Evolutionary conservation across 2,797 vertebrate genomes (phyloP).

Genomic region (Hyperoplus lanceolatus): DNA sequence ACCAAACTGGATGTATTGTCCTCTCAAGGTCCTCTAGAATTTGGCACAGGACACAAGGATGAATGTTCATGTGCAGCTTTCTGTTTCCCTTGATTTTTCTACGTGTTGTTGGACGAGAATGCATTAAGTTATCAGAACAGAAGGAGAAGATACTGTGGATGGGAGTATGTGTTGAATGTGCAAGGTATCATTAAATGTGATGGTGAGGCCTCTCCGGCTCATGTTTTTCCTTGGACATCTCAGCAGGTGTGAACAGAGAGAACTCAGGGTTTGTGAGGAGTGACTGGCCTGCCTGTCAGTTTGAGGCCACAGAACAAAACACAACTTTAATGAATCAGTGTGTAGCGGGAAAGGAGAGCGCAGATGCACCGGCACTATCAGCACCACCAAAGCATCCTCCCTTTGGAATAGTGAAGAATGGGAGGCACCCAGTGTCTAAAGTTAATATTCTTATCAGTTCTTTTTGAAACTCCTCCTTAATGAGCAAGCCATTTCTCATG

Average conservation of each 20-base stretch:
- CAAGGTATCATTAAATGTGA: constrained; percentile 64
- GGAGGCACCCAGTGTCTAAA: constrained; percentile 64
- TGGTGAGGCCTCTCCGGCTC: constrained; percentile 38
- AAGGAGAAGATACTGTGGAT: constrained; percentile 46
- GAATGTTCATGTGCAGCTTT: neutral
- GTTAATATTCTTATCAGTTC: constrained; percentile 78
- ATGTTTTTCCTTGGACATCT: constrained; percentile 77
- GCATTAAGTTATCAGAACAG: constrained; percentile 58
- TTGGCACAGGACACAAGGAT: neutral
- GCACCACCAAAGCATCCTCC: constrained; percentile 73
- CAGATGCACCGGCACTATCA: constrained; percentile 72
- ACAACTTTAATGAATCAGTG: constrained; percentile 56
- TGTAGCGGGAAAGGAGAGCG: constrained; percentile 40
- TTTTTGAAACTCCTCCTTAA: constrained; percentile 68
- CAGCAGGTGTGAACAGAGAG: constrained; percentile 75
- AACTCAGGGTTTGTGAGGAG: constrained; percentile 79
- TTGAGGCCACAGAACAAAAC: constrained; percentile 59
- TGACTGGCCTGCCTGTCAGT: constrained; percentile 66
- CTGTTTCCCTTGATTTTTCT: neutral
- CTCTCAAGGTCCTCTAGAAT: neutral
- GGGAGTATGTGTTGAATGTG: constrained; percentile 59
- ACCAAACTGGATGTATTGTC: neutral
- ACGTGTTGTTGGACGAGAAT: constrained; percentile 26
- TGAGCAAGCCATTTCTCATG: constrained; percentile 70
- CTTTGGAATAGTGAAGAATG: constrained; percentile 52